phyloP scores from a whole-genome alignment of 35 echinoderm and acorn worm species.

The Ophioderma brevispina region DNA sequence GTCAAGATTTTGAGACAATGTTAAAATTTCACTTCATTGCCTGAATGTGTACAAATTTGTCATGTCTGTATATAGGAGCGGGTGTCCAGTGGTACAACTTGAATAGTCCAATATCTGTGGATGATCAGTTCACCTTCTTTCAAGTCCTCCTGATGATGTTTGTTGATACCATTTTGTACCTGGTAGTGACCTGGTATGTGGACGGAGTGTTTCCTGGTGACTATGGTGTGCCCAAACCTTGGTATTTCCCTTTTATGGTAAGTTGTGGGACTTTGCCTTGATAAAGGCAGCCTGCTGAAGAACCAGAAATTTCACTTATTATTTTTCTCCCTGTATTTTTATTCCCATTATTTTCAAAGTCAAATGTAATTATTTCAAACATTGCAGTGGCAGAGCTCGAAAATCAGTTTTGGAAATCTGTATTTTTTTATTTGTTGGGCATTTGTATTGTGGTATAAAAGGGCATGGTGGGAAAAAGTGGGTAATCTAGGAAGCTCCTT shows the following conservation, averaged over 20 bases:
- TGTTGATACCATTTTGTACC: constrained; percentile 64
- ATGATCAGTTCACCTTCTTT: constrained; percentile 80
- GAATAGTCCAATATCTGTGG: constrained; percentile 45
- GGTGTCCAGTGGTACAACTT: constrained; percentile 83
- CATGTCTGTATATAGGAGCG: constrained; percentile 38
- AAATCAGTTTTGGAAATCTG: not conserved
- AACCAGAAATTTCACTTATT: not conserved
- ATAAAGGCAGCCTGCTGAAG: not conserved
- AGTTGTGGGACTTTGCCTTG: not conserved
- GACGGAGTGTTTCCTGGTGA: constrained; percentile 90
- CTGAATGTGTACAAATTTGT: too few relatives aligned
- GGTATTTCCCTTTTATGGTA: constrained; percentile 84
- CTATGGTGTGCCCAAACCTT: constrained; percentile 74
- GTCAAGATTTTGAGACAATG: too few relatives aligned
- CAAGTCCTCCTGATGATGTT: constrained; percentile 67
- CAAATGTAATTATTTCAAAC: not conserved
- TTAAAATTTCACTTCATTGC: too few relatives aligned
- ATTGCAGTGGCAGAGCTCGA: too few relatives aligned
- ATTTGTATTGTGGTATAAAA: too few relatives aligned
- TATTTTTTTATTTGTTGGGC: too few relatives aligned
- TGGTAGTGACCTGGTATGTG: constrained; percentile 68
- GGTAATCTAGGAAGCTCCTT: too few relatives aligned
- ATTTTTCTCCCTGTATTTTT: not conserved
- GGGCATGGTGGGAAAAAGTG: too few relatives aligned
- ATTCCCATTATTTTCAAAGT: not conserved